Evolutionary conservation across 2,113 vertebrate species (phyloP).

Genomic region (Pungitius pungitius): DNA sequence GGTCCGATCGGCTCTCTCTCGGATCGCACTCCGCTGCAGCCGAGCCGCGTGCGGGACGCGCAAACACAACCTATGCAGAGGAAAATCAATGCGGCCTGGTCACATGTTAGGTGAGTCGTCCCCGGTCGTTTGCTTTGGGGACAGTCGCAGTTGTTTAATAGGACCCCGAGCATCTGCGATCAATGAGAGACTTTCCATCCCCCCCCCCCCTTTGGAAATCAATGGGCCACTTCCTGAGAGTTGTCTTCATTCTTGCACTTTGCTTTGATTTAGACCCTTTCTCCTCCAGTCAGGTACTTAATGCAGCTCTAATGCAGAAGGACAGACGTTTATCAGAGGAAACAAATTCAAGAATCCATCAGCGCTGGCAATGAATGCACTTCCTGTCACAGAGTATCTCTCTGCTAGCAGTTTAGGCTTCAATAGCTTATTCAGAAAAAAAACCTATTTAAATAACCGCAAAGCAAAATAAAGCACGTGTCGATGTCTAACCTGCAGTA

Average conservation of each 20-base stretch:
- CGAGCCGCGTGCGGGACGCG: conserved; percentile 58
- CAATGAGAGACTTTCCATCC: conserved; percentile 78
- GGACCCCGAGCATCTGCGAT: conserved; percentile 78
- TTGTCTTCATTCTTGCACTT: conserved; percentile 51
- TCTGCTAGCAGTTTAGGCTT: neutral
- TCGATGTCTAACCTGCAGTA: too few species aligned
- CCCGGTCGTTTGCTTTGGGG: conserved; percentile 72
- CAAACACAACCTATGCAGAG: conserved; percentile 66
- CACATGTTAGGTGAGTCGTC: conserved; percentile 77
- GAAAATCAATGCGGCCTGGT: conserved; percentile 79
- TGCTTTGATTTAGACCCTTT: conserved; percentile 27
- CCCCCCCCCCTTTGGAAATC: conserved; percentile 70
- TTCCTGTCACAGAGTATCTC: neutral
- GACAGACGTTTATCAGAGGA: neutral
- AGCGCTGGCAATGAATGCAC: neutral
- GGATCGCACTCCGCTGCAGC: too few species aligned
- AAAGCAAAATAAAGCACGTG: neutral
- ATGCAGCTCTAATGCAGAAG: neutral
- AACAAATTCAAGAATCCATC: conserved; percentile 7
- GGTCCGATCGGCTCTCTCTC: conserved; percentile 69
- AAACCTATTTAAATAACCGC: neutral
- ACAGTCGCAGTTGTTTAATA: conserved; percentile 81
- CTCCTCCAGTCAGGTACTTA: neutral
- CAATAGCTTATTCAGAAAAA: neutral
- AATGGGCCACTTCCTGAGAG: conserved; percentile 72